These are phyloP conservation scores for Ypsolopha sequella DNA, from an alignment of 2,888 invertebrate species.

Conservation along the genomic window DNA sequence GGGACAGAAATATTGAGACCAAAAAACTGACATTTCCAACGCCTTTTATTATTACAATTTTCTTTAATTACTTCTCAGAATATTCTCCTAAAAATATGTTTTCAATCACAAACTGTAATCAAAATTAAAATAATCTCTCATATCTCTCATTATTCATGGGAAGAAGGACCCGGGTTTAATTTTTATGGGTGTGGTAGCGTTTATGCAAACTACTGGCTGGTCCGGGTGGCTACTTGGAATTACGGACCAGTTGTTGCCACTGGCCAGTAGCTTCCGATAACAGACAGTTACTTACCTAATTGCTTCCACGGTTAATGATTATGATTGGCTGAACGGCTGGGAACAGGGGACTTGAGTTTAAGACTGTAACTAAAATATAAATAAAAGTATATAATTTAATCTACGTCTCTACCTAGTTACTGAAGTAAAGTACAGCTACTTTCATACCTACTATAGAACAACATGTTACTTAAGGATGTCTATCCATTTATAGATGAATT, in stretches of 20 bases:
- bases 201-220: slow-evolving; percentile 36
- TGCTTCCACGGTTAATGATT: slow-evolving; percentile 37
- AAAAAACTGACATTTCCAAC: too few relatives aligned
- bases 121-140: slow-evolving; percentile 1
- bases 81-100: neutral
- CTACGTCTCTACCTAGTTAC: too few relatives aligned
- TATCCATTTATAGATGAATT: too few relatives aligned
- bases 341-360: neutral
- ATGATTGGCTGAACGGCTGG: slow-evolving; percentile 28
- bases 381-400: too few relatives aligned
- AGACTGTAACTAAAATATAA: too few relatives aligned
- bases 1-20: too few relatives aligned
- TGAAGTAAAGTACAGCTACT: too few relatives aligned
- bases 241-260: slow-evolving; percentile 9
- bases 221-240: slow-evolving; percentile 9
- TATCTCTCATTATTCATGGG: slow-evolving; percentile 1
- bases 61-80: too few relatives aligned
- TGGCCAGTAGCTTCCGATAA: slow-evolving; percentile 19
- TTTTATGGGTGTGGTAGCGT: slow-evolving; percentile 41
- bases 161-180: slow-evolving; percentile 20
- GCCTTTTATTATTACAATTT: too few relatives aligned
- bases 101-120: neutral
- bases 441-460: too few relatives aligned
- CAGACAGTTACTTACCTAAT: slow-evolving; percentile 45
- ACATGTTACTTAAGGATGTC: too few relatives aligned